These are phyloP conservation scores for Vandiemenella viatica DNA, from an alignment of 2,888 invertebrate species.

Conservation along the genomic window DNA sequence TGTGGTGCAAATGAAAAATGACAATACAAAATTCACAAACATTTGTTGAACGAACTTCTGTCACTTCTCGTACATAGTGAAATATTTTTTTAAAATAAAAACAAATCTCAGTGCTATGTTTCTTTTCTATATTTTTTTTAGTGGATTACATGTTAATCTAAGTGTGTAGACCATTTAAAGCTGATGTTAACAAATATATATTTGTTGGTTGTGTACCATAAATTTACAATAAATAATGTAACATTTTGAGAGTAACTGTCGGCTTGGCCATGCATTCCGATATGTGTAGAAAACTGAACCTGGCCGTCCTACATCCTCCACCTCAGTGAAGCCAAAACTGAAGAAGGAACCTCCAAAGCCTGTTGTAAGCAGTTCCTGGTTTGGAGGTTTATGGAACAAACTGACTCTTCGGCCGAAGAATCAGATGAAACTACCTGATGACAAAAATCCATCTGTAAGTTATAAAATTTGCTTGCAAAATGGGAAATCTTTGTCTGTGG, in stretches of 20 bases:
- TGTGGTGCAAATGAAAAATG: no score
- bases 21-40: no score
- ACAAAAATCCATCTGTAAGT: slow-evolving; percentile 55
- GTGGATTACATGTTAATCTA: no score
- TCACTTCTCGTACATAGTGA: no score
- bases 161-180: no score
- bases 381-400: slow-evolving; percentile 75
- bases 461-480: not conserved
- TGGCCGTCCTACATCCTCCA: not conserved
- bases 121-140: no score
- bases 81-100: no score
- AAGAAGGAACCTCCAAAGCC: slow-evolving; percentile 27
- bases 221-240: not conserved
- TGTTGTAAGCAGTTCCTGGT: slow-evolving; percentile 61
- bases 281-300: not conserved
- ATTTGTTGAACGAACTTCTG: no score
- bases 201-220: not conserved
- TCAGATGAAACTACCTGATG: slow-evolving; percentile 92
- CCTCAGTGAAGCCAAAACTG: slow-evolving; percentile 16
- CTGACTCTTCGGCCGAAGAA: slow-evolving; percentile 71
- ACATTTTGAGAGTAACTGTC: slow-evolving; percentile 9
- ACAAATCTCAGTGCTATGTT: no score
- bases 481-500: no score
- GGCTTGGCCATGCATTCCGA: slow-evolving; percentile 4
- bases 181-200: no score